Percentiles rank a stretch among this genome's conserved stretches.
phyloP scores from a whole-genome alignment of 2,113 vertebrate species.

The Caracal caracal region DNA sequence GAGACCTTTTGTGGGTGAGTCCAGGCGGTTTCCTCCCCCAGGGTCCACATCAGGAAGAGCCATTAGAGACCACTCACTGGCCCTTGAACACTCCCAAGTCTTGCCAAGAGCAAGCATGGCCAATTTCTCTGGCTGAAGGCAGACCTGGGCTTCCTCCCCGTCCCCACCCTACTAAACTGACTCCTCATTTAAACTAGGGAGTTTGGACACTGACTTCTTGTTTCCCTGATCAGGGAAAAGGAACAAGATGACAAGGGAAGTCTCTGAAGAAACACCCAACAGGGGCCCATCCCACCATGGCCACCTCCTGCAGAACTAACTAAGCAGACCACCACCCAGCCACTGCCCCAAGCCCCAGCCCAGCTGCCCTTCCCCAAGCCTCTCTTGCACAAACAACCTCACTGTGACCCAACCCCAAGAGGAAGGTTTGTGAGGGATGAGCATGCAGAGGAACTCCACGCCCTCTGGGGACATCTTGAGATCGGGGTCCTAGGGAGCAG shows the following conservation, averaged over 20 bases:
- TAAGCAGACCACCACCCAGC: background rate
- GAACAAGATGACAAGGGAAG: background rate
- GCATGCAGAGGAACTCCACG: background rate
- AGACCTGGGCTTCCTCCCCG: background rate
- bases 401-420: background rate
- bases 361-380: background rate
- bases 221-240: background rate
- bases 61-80: background rate
- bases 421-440: background rate
- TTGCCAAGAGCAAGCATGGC: background rate
- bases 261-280: background rate
- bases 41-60: background rate
- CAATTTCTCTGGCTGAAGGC: background rate
- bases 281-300: background rate
- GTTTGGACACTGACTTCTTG: background rate
- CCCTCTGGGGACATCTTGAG: background rate
- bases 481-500: rapidly evolving
- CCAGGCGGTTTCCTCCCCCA: background rate
- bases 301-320: background rate
- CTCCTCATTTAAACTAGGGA: constrained; percentile 8
- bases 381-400: background rate
- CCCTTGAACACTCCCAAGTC: background rate
- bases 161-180: background rate
- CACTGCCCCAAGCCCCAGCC: background rate
- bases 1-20: background rate